Evolutionary conservation across 2,113 vertebrate genomes (phyloP).

Genomic region (Nerophis lumbriciformis): DNA sequence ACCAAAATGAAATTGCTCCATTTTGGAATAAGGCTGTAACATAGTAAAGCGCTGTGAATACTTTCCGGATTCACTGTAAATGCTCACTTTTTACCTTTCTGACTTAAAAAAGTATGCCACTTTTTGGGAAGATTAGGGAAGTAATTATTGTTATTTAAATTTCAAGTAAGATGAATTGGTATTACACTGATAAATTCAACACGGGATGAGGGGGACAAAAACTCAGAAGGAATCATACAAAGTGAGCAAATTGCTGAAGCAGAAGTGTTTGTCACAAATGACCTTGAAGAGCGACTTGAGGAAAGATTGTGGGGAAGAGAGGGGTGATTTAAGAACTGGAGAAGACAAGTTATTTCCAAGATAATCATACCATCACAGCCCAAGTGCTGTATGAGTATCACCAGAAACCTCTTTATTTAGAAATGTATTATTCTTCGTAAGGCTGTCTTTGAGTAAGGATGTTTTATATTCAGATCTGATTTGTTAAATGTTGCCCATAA

Average conservation of each 20-base stretch:
- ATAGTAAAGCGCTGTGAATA: too few relatives aligned
- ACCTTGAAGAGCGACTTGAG: slow-evolving; percentile 17
- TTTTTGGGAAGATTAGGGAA: not conserved
- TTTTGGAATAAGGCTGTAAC: too few relatives aligned
- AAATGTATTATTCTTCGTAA: too few relatives aligned
- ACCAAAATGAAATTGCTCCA: too few relatives aligned
- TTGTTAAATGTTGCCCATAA: too few relatives aligned
- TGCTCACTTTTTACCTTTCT: too few relatives aligned
- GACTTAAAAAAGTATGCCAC: not conserved
- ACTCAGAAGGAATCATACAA: not conserved
- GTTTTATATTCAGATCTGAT: too few relatives aligned
- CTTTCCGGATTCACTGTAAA: too few relatives aligned
- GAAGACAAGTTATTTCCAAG: not conserved
- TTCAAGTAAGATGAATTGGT: not conserved
- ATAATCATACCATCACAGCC: not conserved
- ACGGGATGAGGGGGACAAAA: not conserved
- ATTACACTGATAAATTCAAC: not conserved
- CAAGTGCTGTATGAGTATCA: too few relatives aligned
- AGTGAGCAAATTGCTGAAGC: slow-evolving; percentile 14
- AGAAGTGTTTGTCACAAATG: slow-evolving; percentile 9
- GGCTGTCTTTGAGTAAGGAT: too few relatives aligned
- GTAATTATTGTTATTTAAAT: not conserved
- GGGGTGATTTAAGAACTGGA: not conserved
- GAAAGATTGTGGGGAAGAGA: not conserved
- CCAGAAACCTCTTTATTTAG: too few relatives aligned